Base-by-base conservation (phyloP, 2,888 invertebrate genomes). In the Parnassius glacialis region DNA sequence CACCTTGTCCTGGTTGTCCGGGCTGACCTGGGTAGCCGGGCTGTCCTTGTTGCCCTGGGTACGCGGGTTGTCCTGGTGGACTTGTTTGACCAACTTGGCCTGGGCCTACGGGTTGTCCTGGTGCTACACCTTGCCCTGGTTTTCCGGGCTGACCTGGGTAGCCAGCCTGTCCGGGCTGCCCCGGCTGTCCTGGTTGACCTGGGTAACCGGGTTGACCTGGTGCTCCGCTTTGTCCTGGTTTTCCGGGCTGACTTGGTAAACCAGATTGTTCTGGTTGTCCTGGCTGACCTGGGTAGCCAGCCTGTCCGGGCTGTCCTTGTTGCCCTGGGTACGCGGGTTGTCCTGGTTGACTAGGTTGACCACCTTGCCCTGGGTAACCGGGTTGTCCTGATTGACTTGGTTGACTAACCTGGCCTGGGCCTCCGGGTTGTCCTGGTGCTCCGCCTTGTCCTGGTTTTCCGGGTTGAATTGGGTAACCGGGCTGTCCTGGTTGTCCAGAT, bases 41-140 rank as follows among this genome's bases (percentile, higher is more conserved):
- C 92, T 0, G 65, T 93, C 1, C 16, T 16, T 1, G 1, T 16
- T 65, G 11, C 9, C 83, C 84, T 41, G 92, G 92, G n/a, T 77
- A 83, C 52, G 88, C 92, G 0, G 94, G 94, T 47, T 70, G 2
- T 0, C 73, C 71, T 1, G 69, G 2, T 5, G 66, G 12, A 5
- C 68, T 75, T 61, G 75, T 76, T 52, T 67, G n/a, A 2, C 69
- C 76, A 16, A 16, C 16, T 16, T 60, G 75, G 76, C 68, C 68
- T 20, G 67, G 65, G 12, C 13, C 1, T 9, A 68, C 66, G 34
- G 59, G 67, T 10, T 62, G 45, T 13, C 66, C 68, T 5, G 68
- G 68, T 25, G 25, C 25, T 25, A 71, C 72, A 52, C 85, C 83
- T 74, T 81, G 78, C 47, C 85, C 73, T 58, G 62, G 60, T 20